Percentiles rank a stretch among this genome's conserved stretches.
phyloP scores from a whole-genome alignment of 2,888 invertebrate genomes.

The Pyrrhosoma nymphula region DNA sequence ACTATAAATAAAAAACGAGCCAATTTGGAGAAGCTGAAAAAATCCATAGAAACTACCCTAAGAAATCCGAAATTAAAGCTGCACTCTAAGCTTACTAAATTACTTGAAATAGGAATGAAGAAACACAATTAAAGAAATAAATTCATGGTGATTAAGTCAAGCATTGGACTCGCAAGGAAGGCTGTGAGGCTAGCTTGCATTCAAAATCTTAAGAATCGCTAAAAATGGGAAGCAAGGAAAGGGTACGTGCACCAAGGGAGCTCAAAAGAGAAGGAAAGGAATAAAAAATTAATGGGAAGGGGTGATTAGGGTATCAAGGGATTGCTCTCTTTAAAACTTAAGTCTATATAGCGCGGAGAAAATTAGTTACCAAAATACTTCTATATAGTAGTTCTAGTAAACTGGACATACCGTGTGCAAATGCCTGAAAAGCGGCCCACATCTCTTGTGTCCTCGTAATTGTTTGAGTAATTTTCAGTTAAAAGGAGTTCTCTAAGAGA shows the following conservation, averaged over 20 bases:
- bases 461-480: background rate
- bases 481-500: constrained; percentile 36
- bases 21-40: background rate
- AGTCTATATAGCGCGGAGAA: background rate
- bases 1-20: background rate
- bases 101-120: background rate
- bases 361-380: background rate
- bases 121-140: background rate
- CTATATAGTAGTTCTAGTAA: background rate
- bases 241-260: background rate
- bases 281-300: background rate
- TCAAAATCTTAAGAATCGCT: background rate
- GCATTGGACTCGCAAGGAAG: background rate
- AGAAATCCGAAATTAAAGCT: background rate
- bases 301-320: background rate
- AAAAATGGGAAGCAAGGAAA: background rate
- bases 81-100: background rate
- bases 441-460: constrained; percentile 16
- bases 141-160: background rate
- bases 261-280: background rate
- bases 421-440: constrained; percentile 36
- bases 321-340: background rate
- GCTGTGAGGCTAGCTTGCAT: background rate
- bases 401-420: constrained; percentile 26
- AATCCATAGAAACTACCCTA: background rate